Evolutionary conservation across 1,140 invertebrate genomes (phyloP), one percentile per base, ranked within the genome.

Genomic region (Drosophila setifemur): DNA sequence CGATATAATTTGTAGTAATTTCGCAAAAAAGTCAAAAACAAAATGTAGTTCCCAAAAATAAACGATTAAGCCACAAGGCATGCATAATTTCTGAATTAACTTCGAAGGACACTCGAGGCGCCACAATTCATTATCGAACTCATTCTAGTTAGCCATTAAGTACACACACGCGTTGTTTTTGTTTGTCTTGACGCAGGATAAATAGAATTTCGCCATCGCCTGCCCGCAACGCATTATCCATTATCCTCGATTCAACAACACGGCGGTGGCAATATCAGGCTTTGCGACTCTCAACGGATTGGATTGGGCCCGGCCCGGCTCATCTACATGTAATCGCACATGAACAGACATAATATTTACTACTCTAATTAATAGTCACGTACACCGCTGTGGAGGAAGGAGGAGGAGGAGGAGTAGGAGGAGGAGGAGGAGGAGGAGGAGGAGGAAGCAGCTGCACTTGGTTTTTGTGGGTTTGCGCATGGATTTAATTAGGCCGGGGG

Each of bases 261-360:
- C 5, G 16, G 23, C 6, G 7, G 26, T 19, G 23, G 47, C 33
- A 28, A 23, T 28, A 26, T 25, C 48, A 12, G 48, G 48, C 11
- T n/a, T n/a, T 23, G 11, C 48, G 18, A 28, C 23, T 31, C 9
- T 12, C 25, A 7, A 8, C 11, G 40, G 40, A 16, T 26, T 29
- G 14, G 21, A 21, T 16, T n/a, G n/a, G n/a, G n/a, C n/a, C n/a
- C n/a, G n/a, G n/a, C n/a, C n/a, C n/a, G n/a, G n/a, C 31, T 25
- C 52, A 21, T 48, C 42, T 29, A 33, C 70, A 60, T 67, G 70
- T 73, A 60, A 58, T 37, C 37, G 53, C 44, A 73, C 64, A 71
- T 53, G 61, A 74, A 74, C 64, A 63, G 49, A 75, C 61, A 74
- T 74, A 68, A 74, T 75, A 74, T 74, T 75, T 75, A 67, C 71